A percentile compares a stretch with the other conserved stretches of the same genome.
Conservation (phyloP, 1,140 invertebrate genomes). For the Cydia strobilella region DNA sequence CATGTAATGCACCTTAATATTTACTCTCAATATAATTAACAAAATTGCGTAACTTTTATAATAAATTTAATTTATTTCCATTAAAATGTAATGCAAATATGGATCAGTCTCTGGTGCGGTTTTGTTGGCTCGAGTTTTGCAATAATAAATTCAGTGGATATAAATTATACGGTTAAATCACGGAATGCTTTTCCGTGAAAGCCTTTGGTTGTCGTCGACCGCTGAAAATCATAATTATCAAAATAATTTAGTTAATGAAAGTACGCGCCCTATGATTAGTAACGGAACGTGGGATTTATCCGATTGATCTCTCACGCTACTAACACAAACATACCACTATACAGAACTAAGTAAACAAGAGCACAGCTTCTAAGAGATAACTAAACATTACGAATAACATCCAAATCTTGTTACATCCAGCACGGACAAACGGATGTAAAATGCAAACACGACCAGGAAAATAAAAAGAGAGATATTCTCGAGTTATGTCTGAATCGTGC, state of each 20-base stretch:
- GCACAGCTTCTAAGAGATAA: constrained; percentile 33
- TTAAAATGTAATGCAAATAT: constrained; percentile 37
- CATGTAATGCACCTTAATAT: no score
- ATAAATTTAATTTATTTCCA: background rate
- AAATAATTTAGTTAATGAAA: background rate
- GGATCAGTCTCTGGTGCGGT: constrained; percentile 42
- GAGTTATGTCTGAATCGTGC: constrained; percentile 44
- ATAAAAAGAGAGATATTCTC: constrained; percentile 38
- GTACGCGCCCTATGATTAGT: no score
- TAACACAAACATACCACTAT: no score
- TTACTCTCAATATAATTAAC: no score
- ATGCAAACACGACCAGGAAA: constrained; percentile 31
- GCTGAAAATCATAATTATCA: background rate
- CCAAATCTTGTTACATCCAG: constrained; percentile 34
- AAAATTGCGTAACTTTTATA: background rate
- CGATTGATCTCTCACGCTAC: no score
- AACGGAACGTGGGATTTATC: no score
- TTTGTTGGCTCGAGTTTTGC: constrained; percentile 43
- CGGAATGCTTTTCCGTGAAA: constrained; percentile 39
- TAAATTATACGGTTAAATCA: constrained; percentile 46
- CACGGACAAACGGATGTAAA: constrained; percentile 36
- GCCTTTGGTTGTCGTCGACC: constrained; percentile 23
- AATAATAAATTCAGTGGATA: constrained; percentile 48
- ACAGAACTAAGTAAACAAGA: no score
- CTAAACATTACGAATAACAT: constrained; percentile 13